Evolutionary conservation across 2,888 invertebrate genomes (phyloP).

Genomic region (Leucophora obtusa): DNA sequence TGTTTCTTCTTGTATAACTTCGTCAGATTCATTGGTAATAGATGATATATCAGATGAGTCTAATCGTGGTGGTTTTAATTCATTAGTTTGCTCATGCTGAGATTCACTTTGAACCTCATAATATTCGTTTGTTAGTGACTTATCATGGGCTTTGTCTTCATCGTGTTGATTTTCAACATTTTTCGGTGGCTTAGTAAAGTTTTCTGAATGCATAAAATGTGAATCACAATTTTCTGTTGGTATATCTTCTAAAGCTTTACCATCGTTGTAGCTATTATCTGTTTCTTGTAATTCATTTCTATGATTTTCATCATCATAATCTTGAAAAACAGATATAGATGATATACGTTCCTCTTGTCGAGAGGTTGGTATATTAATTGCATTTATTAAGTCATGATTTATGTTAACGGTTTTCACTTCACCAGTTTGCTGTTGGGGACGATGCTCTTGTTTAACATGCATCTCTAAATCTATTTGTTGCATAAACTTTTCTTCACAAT

Average conservation of each 20-base stretch:
- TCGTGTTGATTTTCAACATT: not conserved
- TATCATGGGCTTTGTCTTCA: not conserved
- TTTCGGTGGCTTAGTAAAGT: not conserved
- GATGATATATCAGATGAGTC: not conserved
- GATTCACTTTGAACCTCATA: not conserved
- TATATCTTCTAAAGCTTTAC: not conserved
- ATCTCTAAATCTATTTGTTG: constrained; percentile 54
- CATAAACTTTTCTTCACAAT: constrained; percentile 55
- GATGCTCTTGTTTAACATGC: constrained; percentile 56
- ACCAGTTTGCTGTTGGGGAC: not conserved
- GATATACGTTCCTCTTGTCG: not conserved
- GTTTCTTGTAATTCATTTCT: not conserved
- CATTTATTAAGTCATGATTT: not conserved
- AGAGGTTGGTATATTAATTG: not conserved
- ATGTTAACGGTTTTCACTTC: not conserved
- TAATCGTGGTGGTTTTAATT: not conserved
- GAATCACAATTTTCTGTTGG: not conserved
- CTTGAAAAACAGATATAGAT: constrained; percentile 38
- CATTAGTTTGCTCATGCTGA: not conserved
- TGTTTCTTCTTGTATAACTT: constrained; percentile 9
- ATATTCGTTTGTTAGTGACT: not conserved
- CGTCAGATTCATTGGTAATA: not conserved
- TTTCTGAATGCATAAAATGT: not conserved
- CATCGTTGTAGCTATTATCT: not conserved
- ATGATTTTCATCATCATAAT: constrained; percentile 37